A percentile compares a stretch with the other conserved stretches of the same genome.
Conservation (phyloP, 2,888 invertebrate species). For the Cephus pulcher region DNA sequence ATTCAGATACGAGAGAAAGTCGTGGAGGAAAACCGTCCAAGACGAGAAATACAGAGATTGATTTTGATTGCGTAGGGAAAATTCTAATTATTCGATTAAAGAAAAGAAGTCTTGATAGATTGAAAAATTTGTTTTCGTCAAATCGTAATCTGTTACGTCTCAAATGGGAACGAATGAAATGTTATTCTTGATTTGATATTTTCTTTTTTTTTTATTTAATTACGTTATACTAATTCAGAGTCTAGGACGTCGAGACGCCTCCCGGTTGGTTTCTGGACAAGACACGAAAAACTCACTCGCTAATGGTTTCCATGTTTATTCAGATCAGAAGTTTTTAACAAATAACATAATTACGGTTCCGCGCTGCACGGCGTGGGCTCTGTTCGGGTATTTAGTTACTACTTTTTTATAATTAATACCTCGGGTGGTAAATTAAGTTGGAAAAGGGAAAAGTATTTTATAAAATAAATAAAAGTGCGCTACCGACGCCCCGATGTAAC, state of each 20-base stretch:
- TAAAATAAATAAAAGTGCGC: slow-evolving; percentile 42
- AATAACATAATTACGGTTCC: slow-evolving; percentile 55
- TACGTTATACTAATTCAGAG: not conserved
- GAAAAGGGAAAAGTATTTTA: slow-evolving; percentile 40
- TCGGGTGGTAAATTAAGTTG: slow-evolving; percentile 58
- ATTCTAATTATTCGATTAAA: slow-evolving; percentile 39
- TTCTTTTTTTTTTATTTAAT: not conserved
- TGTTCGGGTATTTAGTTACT: slow-evolving; percentile 59
- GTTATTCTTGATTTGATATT: not conserved
- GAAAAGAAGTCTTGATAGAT: not conserved
- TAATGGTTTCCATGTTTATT: slow-evolving; percentile 52
- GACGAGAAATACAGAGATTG: not conserved
- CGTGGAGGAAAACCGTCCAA: slow-evolving; percentile 15
- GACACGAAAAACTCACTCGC: not conserved
- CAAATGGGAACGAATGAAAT: not conserved
- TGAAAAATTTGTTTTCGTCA: not conserved
- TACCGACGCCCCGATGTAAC: not conserved
- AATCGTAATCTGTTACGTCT: not conserved
- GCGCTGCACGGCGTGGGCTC: slow-evolving; percentile 37
- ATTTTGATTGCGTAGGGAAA: slow-evolving; percentile 24
- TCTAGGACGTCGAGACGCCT: not conserved
- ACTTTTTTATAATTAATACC: slow-evolving; percentile 63
- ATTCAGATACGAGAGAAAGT: slow-evolving; percentile 40
- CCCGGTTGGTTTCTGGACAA: not conserved
- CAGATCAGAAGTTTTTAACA: slow-evolving; percentile 58